Percentiles rank a stretch among this genome's conserved stretches.
Conservation (phyloP, 2,113 vertebrate genomes). For the Oceanodroma tethys region DNA sequence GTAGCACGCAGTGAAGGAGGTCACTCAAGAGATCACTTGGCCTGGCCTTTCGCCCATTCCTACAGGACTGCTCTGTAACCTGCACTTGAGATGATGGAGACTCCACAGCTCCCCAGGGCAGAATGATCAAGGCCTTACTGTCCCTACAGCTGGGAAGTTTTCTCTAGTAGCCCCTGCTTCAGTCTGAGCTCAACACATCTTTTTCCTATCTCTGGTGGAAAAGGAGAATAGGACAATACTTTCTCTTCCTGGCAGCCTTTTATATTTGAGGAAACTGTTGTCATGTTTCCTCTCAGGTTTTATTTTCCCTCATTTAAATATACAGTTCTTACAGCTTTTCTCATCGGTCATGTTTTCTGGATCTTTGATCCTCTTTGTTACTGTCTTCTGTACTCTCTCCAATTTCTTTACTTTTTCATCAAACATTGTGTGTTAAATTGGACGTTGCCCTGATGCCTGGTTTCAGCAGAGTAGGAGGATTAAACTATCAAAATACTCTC, state of each 20-base stretch:
- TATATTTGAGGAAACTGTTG: background rate
- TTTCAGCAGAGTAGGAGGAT: background rate
- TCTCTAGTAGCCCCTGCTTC: background rate
- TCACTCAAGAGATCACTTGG: background rate
- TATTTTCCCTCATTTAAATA: background rate
- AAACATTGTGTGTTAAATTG: background rate
- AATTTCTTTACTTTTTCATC: background rate
- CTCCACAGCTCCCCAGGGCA: background rate
- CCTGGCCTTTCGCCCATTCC: background rate
- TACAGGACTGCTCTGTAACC: background rate
- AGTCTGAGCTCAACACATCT: background rate
- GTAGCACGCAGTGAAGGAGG: rapidly evolving
- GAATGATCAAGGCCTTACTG: background rate
- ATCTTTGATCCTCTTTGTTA: background rate
- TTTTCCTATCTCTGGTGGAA: background rate
- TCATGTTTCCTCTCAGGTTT: background rate
- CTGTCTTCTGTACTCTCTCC: background rate
- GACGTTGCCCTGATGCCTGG: background rate
- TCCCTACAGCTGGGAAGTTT: background rate
- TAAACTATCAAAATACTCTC: background rate
- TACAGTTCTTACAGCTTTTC: background rate
- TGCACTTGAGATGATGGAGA: background rate
- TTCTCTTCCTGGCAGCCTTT: background rate
- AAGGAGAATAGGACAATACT: background rate
- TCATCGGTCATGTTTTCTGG: background rate